Evolutionary conservation across 2,888 invertebrate species (phyloP).

Genomic region (Archips crataeganus): DNA sequence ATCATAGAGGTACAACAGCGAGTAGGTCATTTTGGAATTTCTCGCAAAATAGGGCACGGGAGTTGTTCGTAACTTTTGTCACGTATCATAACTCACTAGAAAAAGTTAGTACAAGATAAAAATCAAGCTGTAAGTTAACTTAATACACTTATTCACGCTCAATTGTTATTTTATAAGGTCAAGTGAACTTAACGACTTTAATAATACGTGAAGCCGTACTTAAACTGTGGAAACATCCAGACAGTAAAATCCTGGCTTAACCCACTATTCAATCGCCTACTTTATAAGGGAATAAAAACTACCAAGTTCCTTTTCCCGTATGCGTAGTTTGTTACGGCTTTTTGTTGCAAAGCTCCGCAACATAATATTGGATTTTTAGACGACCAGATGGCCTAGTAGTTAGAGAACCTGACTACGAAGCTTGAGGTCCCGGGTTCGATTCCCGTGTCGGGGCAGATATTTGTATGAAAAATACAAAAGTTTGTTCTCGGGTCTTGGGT

Average conservation of each 20-base stretch:
- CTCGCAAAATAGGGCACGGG: no score
- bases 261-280: constrained; percentile 35
- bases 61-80: no score
- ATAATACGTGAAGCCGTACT: constrained; percentile 21
- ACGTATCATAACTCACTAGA: no score
- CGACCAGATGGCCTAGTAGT: no score
- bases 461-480: no score
- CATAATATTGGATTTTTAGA: no score
- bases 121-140: background rate
- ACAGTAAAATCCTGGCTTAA: constrained; percentile 26
- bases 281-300: constrained; percentile 14
- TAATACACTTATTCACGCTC: constrained; percentile 7
- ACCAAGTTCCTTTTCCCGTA: constrained; percentile 4
- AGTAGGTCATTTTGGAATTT: no score
- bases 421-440: no score
- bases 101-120: background rate
- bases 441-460: no score
- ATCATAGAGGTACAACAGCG: no score
- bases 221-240: constrained; percentile 12
- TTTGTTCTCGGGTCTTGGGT: no score
- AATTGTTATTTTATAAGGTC: constrained; percentile 2
- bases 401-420: no score
- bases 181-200: background rate
- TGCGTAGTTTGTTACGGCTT: constrained; percentile 22
- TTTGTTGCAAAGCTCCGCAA: constrained; percentile 13